Conservation (phyloP, 2,888 invertebrate species). For the Synanthedon myopaeformis region DNA sequence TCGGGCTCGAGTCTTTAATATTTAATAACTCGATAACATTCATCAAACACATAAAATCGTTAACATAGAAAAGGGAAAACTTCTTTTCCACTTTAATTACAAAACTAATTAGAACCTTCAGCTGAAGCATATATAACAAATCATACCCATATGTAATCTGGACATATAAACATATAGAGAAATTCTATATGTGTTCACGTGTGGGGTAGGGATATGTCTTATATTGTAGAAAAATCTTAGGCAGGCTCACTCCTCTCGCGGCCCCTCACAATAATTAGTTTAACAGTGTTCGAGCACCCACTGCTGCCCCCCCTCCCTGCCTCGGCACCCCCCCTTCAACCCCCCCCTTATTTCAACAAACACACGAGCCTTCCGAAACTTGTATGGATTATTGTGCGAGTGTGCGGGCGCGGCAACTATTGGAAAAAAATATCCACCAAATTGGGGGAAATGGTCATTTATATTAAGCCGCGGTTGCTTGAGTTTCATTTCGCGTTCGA, state of each 20-base stretch:
- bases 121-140: no score
- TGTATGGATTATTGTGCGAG: conserved; percentile 19
- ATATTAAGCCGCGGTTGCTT: conserved; percentile 16
- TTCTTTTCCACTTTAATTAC: no score
- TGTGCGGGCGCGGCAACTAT: conserved; percentile 26
- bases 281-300: conserved; percentile 44
- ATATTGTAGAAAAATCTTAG: conserved; percentile 40
- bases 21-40: no score
- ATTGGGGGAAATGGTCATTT: conserved; percentile 31
- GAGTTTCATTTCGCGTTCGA: not conserved
- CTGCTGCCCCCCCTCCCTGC: conserved; percentile 14
- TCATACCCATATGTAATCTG: no score
- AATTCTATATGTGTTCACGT: conserved; percentile 1
- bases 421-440: conserved; percentile 30
- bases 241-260: conserved; percentile 13
- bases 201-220: not conserved
- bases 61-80: no score
- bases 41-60: no score
- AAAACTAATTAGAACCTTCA: no score
- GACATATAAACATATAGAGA: not conserved
- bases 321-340: conserved; percentile 14
- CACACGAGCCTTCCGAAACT: conserved; percentile 13
- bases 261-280: conserved; percentile 43
- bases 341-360: conserved; percentile 14
- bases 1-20: no score